phyloP scores from a whole-genome alignment of 2,888 invertebrate genomes.

The Polyommatus icarus region DNA sequence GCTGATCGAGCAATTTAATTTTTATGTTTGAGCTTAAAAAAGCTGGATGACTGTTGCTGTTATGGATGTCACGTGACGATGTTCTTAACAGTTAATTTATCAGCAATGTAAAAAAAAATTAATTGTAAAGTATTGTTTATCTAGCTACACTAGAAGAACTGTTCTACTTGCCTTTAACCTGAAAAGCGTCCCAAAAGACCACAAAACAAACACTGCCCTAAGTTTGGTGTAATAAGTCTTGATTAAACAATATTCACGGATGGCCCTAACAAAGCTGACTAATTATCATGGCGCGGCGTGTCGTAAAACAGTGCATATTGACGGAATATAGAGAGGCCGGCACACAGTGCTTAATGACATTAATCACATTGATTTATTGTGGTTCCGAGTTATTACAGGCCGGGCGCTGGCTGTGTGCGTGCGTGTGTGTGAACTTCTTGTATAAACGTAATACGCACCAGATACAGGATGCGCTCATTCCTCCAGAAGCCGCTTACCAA shows the following conservation, averaged over 20 bases:
- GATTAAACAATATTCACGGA: slow-evolving; percentile 59
- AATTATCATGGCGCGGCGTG: slow-evolving; percentile 77
- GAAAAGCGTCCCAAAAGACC: not conserved
- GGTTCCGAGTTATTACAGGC: slow-evolving; percentile 81
- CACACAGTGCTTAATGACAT: slow-evolving; percentile 81
- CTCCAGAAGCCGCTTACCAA: not conserved
- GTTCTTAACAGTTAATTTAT: not conserved
- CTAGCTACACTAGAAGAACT: not conserved
- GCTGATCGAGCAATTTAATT: not conserved
- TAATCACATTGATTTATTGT: slow-evolving; percentile 82
- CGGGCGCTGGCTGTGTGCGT: slow-evolving; percentile 54
- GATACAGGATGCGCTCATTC: slow-evolving; percentile 58
- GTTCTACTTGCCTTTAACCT: not conserved
- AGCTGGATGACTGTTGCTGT: not conserved
- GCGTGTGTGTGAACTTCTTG: slow-evolving; percentile 62
- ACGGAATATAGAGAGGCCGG: slow-evolving; percentile 81
- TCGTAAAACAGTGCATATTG: slow-evolving; percentile 81
- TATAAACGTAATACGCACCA: slow-evolving; percentile 66
- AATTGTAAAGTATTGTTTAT: too few relatives aligned
- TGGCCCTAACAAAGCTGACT: slow-evolving; percentile 79
- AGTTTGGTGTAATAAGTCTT: slow-evolving; percentile 49
- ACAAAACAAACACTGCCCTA: slow-evolving; percentile 37
- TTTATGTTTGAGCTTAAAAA: not conserved
- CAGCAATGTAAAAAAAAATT: too few relatives aligned
- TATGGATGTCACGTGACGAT: not conserved